A percentile compares a stretch with the other conserved stretches of the same genome.
Evolutionary conservation across 2,888 invertebrate species (phyloP).

Genomic region (Proisotoma minuta): DNA sequence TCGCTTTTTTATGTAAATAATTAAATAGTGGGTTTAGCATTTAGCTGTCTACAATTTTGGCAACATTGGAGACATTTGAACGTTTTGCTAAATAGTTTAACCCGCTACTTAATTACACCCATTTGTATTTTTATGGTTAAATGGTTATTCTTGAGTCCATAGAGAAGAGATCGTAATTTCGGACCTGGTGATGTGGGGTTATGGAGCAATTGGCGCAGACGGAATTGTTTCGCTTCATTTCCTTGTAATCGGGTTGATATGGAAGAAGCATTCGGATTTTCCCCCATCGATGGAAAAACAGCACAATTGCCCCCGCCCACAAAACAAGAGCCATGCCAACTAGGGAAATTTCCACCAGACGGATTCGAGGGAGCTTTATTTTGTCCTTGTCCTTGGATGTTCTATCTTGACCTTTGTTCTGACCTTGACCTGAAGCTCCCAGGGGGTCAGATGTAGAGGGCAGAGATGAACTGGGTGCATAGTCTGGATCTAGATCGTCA

Average conservation of each 20-base stretch:
- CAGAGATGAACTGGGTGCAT: no score
- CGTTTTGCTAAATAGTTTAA: no score
- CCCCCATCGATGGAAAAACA: slow-evolving; percentile 61
- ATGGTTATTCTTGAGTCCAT: slow-evolving; percentile 37
- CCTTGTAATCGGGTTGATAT: slow-evolving; percentile 87
- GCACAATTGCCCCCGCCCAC: slow-evolving; percentile 79
- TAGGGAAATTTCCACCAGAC: slow-evolving; percentile 85
- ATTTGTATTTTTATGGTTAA: no score
- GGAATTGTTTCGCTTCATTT: slow-evolving; percentile 74
- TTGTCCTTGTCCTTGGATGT: slow-evolving; percentile 11
- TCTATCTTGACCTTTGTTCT: background rate
- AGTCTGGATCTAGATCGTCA: slow-evolving; percentile 22
- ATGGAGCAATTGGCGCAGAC: slow-evolving; percentile 56
- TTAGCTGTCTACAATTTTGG: no score
- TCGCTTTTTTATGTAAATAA: no score
- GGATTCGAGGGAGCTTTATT: slow-evolving; percentile 56
- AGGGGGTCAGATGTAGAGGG: background rate
- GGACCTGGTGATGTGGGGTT: slow-evolving; percentile 46
- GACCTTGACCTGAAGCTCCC: no score
- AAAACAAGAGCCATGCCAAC: slow-evolving; percentile 74
- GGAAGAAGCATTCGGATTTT: slow-evolving; percentile 86
- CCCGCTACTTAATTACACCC: no score
- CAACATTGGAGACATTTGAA: no score
- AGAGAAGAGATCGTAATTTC: slow-evolving; percentile 21
- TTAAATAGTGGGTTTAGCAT: no score